These are phyloP conservation scores for Kradibia gibbosae DNA, from an alignment of 1,140 invertebrate species.

Conservation along the genomic window DNA sequence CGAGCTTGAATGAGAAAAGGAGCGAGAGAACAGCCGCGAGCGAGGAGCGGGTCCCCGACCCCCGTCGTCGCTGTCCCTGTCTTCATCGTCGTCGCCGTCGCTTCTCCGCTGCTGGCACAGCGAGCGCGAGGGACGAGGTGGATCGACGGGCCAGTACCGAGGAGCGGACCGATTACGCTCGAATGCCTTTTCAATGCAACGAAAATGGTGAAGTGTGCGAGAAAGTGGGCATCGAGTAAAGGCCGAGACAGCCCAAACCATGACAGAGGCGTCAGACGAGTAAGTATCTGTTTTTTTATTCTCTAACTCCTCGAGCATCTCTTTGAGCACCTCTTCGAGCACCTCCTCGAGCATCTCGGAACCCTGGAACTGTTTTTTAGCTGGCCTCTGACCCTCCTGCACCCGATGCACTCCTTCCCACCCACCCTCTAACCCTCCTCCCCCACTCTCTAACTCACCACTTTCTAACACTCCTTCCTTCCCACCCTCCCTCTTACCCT, in stretches of 20 bases:
- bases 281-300: slow-evolving; percentile 62
- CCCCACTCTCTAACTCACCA: not conserved
- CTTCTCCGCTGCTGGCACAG: not conserved
- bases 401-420: not conserved
- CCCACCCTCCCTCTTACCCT: too few species aligned
- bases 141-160: not conserved
- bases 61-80: slow-evolving; percentile 19
- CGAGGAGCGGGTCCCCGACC: slow-evolving; percentile 39
- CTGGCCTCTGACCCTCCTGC: not conserved
- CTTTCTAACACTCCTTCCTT: too few species aligned
- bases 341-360: not conserved
- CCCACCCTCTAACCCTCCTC: not conserved
- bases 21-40: slow-evolving; percentile 36
- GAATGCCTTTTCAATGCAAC: slow-evolving; percentile 72
- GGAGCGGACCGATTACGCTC: slow-evolving; percentile 48
- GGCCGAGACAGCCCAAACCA: slow-evolving; percentile 67
- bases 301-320: not conserved
- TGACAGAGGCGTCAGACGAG: slow-evolving; percentile 74
- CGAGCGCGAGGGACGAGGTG: not conserved
- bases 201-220: slow-evolving; percentile 72
- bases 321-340: not conserved
- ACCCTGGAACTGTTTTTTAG: slow-evolving; percentile 2
- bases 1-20: slow-evolving; percentile 31
- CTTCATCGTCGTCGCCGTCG: slow-evolving; percentile 16
- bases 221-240: slow-evolving; percentile 70